phyloP scores from a whole-genome alignment of 1,140 invertebrate species.

The Drosophila kikkawai region DNA sequence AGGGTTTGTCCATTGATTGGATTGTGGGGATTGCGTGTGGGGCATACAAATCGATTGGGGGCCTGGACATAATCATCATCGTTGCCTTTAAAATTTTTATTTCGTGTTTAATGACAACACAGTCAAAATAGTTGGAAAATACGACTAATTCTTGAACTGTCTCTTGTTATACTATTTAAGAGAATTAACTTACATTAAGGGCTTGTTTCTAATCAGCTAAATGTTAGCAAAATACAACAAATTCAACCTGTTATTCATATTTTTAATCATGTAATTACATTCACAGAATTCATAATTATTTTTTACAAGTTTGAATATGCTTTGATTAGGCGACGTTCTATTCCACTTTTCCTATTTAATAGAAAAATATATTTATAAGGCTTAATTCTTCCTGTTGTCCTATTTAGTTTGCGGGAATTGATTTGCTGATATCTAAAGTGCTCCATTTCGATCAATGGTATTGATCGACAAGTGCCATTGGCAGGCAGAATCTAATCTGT shows the following conservation, averaged over 20 bases:
- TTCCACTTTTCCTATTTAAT: not conserved
- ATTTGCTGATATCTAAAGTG: not conserved
- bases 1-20: conserved; percentile 24
- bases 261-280: no score
- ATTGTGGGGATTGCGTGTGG: conserved; percentile 22
- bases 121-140: not conserved
- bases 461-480: conserved; percentile 24
- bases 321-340: not conserved
- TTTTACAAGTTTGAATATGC: not conserved
- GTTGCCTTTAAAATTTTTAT: conserved; percentile 4
- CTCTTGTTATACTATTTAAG: not conserved
- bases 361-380: not conserved
- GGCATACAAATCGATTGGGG: conserved; percentile 33
- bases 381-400: conserved; percentile 1
- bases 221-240: no score
- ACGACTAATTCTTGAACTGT: not conserved
- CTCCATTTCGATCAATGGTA: not conserved
- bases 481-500: conserved; percentile 32
- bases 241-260: no score
- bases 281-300: no score
- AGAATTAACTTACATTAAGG: not conserved
- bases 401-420: conserved; percentile 1
- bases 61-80: conserved; percentile 1
- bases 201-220: not conserved
- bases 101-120: not conserved